Percentiles rank a stretch among this genome's conserved stretches.
These are phyloP conservation scores for Anthoscopus minutus DNA, from an alignment of 2,113 vertebrate species.

Conservation along the genomic window DNA sequence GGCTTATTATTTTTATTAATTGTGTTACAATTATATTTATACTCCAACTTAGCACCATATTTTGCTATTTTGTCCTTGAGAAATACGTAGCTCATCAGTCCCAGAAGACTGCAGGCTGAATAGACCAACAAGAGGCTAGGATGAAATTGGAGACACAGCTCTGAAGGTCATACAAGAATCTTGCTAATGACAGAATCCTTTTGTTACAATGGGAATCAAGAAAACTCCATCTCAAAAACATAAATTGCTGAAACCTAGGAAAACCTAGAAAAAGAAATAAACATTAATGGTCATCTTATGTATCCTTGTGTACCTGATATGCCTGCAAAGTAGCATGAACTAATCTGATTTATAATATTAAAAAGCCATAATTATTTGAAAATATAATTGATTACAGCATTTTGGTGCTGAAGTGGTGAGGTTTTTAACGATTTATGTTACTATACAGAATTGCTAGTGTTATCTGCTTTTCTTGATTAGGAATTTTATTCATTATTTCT, in stretches of 20 bases:
- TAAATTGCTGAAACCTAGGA: background rate
- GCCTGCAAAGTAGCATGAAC: background rate
- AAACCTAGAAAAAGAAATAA: background rate
- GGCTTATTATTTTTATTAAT: background rate
- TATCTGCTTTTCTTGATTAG: background rate
- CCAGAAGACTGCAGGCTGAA: background rate
- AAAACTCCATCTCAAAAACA: background rate
- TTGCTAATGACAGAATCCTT: background rate
- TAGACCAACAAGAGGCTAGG: background rate
- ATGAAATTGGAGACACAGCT: background rate
- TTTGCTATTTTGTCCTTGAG: background rate
- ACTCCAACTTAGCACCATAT: background rate
- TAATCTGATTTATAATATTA: background rate
- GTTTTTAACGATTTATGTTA: background rate
- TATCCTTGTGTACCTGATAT: background rate
- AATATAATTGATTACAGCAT: background rate
- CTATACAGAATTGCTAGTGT: background rate
- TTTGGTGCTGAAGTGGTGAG: background rate
- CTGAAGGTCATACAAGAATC: background rate
- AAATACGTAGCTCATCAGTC: background rate
- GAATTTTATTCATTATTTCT: background rate
- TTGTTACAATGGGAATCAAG: background rate
- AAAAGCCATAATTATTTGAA: background rate
- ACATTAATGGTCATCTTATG: fast-evolving
- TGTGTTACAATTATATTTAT: background rate